Evolutionary conservation across 2,888 invertebrate genomes (phyloP).

Genomic region (Apotomis betuletana): DNA sequence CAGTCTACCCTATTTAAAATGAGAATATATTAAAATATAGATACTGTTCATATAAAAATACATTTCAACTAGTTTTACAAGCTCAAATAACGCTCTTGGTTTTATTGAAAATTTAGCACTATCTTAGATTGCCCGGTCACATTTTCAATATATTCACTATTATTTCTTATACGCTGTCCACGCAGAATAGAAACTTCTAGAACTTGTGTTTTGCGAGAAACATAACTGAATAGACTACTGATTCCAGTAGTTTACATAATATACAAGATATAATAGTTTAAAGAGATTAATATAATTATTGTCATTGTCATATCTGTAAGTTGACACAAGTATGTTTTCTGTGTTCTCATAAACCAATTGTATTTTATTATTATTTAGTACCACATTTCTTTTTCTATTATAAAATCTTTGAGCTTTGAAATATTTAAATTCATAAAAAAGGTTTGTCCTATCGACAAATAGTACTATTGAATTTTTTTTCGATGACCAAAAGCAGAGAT

Average conservation of each 20-base stretch:
- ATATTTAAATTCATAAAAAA: background rate
- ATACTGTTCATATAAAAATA: constrained; percentile 16
- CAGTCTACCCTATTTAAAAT: too few species aligned
- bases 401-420: constrained; percentile 11
- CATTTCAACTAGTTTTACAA: constrained; percentile 10
- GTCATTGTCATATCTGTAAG: constrained; percentile 11
- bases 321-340: background rate
- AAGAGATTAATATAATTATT: constrained; percentile 18
- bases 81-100: constrained; percentile 23
- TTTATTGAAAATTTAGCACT: constrained; percentile 18
- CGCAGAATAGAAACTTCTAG: background rate
- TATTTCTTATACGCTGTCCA: background rate
- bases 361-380: background rate
- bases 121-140: background rate
- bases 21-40: constrained; percentile 1
- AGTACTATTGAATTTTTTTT: constrained; percentile 7
- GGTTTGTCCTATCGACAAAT: background rate
- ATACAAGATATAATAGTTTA: background rate
- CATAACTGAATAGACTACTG: background rate
- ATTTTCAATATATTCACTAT: too few species aligned
- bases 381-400: background rate
- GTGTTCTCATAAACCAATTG: background rate
- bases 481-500: constrained; percentile 15
- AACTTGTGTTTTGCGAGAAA: background rate
- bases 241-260: constrained; percentile 7